phyloP scores from a whole-genome alignment of 2,888 invertebrate species.

The Synanthedon andrenaeformis region DNA sequence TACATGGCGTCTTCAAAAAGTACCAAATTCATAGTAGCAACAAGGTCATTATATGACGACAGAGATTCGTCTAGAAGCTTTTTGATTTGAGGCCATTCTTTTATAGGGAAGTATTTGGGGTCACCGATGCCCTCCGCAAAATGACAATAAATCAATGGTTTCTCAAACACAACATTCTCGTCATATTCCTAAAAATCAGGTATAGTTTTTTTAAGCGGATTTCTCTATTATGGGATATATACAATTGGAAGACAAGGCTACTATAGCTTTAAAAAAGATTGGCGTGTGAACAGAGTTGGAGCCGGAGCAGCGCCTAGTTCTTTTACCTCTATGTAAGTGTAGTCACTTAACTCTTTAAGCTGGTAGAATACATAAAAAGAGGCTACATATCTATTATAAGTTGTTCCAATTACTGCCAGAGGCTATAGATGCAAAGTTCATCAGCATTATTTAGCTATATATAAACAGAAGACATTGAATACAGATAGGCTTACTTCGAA shows the following conservation, averaged over 20 bases:
- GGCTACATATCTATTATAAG: no score
- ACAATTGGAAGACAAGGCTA: not conserved
- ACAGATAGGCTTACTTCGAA: conserved; percentile 63
- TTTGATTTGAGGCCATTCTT: conserved; percentile 77
- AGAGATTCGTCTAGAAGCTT: conserved; percentile 84
- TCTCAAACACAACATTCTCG: conserved; percentile 76
- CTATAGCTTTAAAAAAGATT: not conserved
- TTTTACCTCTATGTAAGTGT: no score
- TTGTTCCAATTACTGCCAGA: no score
- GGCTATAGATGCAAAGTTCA: no score
- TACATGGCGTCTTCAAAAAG: conserved; percentile 96
- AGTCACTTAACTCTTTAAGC: no score
- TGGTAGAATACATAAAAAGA: no score
- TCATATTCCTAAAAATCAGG: conserved; percentile 71
- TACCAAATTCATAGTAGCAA: conserved; percentile 93
- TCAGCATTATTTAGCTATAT: no score
- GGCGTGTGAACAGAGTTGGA: no score
- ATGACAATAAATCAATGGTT: conserved; percentile 91
- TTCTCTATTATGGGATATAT: not conserved
- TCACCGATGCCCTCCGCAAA: conserved; percentile 93
- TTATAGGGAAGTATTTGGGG: conserved; percentile 87
- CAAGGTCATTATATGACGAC: conserved; percentile 87
- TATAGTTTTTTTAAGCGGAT: not conserved
- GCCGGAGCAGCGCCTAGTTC: not conserved
- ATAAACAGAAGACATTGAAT: no score